phyloP scores from a whole-genome alignment of 2,888 invertebrate genomes.

The Vanessa cardui region DNA sequence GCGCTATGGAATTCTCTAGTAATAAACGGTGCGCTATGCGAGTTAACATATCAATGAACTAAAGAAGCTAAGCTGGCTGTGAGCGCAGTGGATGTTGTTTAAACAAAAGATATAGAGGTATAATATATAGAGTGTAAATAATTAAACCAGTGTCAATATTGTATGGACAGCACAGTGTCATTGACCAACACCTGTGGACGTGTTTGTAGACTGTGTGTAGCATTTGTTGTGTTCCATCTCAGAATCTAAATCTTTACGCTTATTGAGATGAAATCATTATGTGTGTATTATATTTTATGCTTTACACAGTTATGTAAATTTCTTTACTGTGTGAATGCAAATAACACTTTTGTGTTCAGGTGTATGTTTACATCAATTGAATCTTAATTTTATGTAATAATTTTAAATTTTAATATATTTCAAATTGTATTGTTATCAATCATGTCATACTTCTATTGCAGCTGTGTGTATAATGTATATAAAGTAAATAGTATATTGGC shows the following conservation, averaged over 20 bases:
- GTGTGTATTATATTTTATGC: no score
- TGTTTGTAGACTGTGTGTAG: no score
- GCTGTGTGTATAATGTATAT: background rate
- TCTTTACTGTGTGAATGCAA: no score
- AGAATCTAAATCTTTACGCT: no score
- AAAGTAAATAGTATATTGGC: background rate
- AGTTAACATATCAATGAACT: background rate
- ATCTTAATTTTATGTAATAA: background rate
- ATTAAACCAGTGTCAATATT: background rate
- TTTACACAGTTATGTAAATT: no score
- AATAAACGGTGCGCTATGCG: background rate
- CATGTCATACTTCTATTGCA: background rate
- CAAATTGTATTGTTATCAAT: background rate
- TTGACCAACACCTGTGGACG: background rate
- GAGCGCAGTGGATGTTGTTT: background rate
- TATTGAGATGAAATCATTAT: no score
- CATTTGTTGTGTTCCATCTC: no score
- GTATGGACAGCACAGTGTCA: background rate
- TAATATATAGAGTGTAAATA: background rate
- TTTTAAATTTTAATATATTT: background rate
- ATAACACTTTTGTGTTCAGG: background rate
- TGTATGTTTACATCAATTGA: background rate
- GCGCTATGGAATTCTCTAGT: background rate
- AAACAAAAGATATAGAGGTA: background rate
- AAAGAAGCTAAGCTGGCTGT: conserved; percentile 7